Percentiles rank a stretch among this genome's conserved stretches.
Conservation (phyloP, 1,140 invertebrate genomes). For the Brachionus sp. region DNA sequence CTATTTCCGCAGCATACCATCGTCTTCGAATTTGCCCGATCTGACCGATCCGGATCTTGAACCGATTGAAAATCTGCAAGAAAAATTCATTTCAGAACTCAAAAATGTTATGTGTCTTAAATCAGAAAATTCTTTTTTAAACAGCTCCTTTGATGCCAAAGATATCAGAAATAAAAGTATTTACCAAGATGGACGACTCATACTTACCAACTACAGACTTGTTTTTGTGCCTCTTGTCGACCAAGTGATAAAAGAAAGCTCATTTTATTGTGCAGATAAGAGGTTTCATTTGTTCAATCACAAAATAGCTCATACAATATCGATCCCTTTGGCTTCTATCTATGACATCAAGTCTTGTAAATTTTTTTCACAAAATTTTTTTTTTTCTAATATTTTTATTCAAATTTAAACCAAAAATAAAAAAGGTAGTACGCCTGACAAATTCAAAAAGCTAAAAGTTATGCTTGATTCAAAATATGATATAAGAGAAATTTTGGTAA, state of each 20-base stretch:
- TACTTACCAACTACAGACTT: not conserved
- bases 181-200: not conserved
- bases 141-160: not conserved
- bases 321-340: not conserved
- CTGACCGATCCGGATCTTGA: not conserved
- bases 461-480: not conserved
- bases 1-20: not conserved
- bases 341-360: conserved; percentile 10
- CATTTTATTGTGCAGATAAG: not conserved
- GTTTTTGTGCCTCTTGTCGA: not conserved
- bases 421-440: not conserved
- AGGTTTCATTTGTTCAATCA: not conserved
- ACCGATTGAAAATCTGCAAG: not conserved
- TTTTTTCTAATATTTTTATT: not conserved
- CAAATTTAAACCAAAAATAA: too few relatives aligned
- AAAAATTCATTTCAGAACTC: not conserved
- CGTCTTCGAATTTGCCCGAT: not conserved
- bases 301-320: not conserved
- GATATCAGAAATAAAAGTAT: not conserved
- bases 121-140: not conserved
- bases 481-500: conserved; percentile 12
- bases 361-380: not conserved
- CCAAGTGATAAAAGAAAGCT: not conserved
- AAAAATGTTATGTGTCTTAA: not conserved
- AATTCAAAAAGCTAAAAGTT: conserved; percentile 19